Percentiles rank a stretch among this genome's conserved stretches.
These are phyloP conservation scores for Baccha elongata DNA, from an alignment of 2,888 invertebrate species.

Conservation along the genomic window DNA sequence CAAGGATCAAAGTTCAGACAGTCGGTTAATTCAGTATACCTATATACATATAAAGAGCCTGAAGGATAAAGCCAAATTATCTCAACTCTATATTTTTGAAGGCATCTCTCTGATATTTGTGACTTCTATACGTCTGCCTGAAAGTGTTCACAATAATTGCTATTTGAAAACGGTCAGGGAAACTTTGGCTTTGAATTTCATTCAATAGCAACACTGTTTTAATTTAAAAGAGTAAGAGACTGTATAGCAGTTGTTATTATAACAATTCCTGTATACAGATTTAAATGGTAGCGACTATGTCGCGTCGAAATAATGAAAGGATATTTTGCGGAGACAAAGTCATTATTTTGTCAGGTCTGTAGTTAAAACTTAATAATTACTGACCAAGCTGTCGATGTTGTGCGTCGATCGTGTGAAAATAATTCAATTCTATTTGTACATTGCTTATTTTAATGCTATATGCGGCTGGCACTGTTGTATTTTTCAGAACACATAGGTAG, in stretches of 20 bases:
- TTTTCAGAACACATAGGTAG: no score
- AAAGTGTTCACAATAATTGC: not conserved
- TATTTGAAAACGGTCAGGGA: conserved; percentile 12
- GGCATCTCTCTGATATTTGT: conserved; percentile 12
- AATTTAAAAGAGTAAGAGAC: not conserved
- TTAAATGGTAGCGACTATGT: not conserved
- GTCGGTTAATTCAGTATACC: conserved; percentile 20
- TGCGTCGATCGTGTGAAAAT: no score
- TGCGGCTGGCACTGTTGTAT: no score
- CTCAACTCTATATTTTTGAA: not conserved
- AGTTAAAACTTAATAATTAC: conserved; percentile 52
- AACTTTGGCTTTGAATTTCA: conserved; percentile 22
- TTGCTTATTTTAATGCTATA: no score
- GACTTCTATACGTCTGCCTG: not conserved
- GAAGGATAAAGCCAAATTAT: not conserved
- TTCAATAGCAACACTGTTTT: conserved; percentile 12
- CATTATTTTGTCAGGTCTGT: conserved; percentile 51
- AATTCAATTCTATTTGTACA: no score
- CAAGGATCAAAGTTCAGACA: conserved; percentile 42
- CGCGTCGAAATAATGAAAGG: not conserved
- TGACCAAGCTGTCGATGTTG: conserved; percentile 35
- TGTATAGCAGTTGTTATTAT: not conserved
- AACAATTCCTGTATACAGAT: not conserved
- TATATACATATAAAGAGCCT: not conserved
- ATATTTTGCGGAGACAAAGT: conserved; percentile 1